phyloP scores from a whole-genome alignment of 2,797 vertebrate genomes.

The Craterocephalus amniculus region DNA sequence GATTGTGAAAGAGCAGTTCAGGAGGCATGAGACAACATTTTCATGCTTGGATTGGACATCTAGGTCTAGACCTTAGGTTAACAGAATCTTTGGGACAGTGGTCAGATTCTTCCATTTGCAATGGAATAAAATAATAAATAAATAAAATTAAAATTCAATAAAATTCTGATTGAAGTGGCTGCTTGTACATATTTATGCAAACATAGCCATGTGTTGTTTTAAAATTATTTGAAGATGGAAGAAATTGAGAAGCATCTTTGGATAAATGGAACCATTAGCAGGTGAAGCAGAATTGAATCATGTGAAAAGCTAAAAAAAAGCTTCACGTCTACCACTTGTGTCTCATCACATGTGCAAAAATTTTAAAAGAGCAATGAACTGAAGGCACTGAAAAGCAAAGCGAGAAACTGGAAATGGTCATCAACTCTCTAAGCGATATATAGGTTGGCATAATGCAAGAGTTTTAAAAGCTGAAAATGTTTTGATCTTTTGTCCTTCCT shows the following conservation, averaged over 20 bases:
- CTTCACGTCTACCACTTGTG: not conserved
- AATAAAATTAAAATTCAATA: no score
- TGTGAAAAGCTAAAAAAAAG: not conserved
- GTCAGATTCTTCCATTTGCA: no score
- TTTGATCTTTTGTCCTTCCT: constrained; percentile 70
- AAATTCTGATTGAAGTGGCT: not conserved
- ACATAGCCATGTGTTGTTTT: not conserved
- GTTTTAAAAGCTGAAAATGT: constrained; percentile 61
- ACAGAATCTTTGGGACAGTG: no score
- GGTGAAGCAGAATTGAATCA: not conserved
- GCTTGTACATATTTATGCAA: not conserved
- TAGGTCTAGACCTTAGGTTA: no score
- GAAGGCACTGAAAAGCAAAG: constrained; percentile 38
- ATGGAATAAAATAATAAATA: no score
- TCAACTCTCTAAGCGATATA: constrained; percentile 46
- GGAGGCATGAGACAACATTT: no score
- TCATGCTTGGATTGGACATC: no score
- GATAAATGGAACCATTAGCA: not conserved
- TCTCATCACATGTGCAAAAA: constrained; percentile 12
- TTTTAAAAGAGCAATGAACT: constrained; percentile 23
- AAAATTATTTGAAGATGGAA: not conserved
- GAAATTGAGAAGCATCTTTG: not conserved
- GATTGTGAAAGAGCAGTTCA: no score
- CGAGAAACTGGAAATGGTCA: constrained; percentile 45
- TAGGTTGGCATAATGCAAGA: constrained; percentile 37